Conservation (phyloP, 2,797 vertebrate genomes). For the Paramormyrops hopkinsi region DNA sequence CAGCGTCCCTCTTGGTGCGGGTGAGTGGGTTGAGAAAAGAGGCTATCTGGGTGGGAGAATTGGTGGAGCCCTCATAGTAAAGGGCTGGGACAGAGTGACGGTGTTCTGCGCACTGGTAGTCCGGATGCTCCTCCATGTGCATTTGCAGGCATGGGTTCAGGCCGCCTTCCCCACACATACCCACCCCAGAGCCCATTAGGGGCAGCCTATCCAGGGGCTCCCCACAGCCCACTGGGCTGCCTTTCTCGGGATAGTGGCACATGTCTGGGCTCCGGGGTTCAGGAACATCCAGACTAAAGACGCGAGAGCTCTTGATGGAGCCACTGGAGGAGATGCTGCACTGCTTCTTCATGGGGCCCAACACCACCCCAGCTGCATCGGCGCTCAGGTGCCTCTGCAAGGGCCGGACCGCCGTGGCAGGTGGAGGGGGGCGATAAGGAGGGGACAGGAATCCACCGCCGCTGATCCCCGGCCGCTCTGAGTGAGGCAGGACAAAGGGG, state of each 20-base stretch:
- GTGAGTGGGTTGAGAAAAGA: constrained; percentile 93
- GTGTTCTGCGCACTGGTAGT: constrained; percentile 96
- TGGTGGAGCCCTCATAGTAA: constrained; percentile 92
- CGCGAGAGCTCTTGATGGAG: constrained; percentile 79
- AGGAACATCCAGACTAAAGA: constrained; percentile 91
- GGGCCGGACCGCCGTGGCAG: constrained; percentile 72
- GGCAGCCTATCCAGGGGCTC: constrained; percentile 90
- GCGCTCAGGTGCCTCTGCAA: constrained; percentile 95
- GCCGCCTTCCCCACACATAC: constrained; percentile 62
- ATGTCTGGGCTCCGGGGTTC: constrained; percentile 82
- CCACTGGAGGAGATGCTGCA: constrained; percentile 86
- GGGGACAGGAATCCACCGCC: constrained; percentile 78
- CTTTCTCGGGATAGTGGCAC: constrained; percentile 84
- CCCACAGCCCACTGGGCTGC: constrained; percentile 79
- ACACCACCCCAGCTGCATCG: constrained; percentile 77
- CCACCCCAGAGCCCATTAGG: constrained; percentile 68
- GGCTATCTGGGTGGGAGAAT: constrained; percentile 70
- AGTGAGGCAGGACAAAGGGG: constrained; percentile 59
- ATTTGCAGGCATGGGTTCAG: constrained; percentile 54
- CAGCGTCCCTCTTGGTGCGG: constrained; percentile 87
- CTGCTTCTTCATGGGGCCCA: constrained; percentile 78
- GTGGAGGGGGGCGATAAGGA: constrained; percentile 80
- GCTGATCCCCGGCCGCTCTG: constrained; percentile 79
- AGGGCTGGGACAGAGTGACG: constrained; percentile 97
- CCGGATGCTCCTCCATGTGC: constrained; percentile 90